phyloP scores from a whole-genome alignment of 2,888 invertebrate genomes.

The Actias luna region DNA sequence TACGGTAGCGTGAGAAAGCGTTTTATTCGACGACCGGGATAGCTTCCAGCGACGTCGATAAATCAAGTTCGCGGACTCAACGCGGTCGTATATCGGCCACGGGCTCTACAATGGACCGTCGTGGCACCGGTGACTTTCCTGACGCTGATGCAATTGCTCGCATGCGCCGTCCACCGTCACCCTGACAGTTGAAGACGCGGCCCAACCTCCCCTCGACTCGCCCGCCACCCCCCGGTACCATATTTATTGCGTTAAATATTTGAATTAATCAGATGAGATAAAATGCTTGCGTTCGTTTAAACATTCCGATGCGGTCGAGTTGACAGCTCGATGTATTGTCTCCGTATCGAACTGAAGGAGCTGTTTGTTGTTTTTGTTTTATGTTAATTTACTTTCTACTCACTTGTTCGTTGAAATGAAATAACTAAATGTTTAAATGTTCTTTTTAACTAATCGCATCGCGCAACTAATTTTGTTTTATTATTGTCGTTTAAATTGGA shows the following conservation, averaged over 20 bases:
- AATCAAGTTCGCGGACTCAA: slow-evolving; percentile 68
- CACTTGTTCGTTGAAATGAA: background rate
- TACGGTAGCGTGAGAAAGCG: slow-evolving; percentile 81
- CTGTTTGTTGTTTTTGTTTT: slow-evolving; percentile 58
- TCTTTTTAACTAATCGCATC: background rate
- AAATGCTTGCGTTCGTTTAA: slow-evolving; percentile 75
- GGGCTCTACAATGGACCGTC: slow-evolving; percentile 66
- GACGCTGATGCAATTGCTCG: slow-evolving; percentile 77
- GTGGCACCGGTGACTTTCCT: slow-evolving; percentile 68
- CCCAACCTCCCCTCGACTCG: slow-evolving; percentile 39
- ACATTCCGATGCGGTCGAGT: slow-evolving; percentile 77
- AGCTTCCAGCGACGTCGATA: slow-evolving; percentile 70
- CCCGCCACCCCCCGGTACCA: slow-evolving; percentile 40
- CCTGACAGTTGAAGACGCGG: slow-evolving; percentile 41
- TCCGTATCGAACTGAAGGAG: slow-evolving; percentile 68
- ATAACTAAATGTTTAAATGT: background rate
- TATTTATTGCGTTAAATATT: slow-evolving; percentile 81
- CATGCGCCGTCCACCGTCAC: slow-evolving; percentile 63
- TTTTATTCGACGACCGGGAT: slow-evolving; percentile 70
- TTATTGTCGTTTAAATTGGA: no score
- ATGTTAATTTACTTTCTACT: slow-evolving; percentile 29
- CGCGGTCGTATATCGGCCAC: slow-evolving; percentile 62
- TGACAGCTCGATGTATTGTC: slow-evolving; percentile 80
- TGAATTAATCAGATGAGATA: slow-evolving; percentile 81
- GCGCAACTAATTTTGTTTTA: no score